A percentile compares a stretch with the other conserved stretches of the same genome.
These are phyloP conservation scores for Sarcoramphus papa DNA, from an alignment of 2,797 vertebrate species.

Conservation along the genomic window DNA sequence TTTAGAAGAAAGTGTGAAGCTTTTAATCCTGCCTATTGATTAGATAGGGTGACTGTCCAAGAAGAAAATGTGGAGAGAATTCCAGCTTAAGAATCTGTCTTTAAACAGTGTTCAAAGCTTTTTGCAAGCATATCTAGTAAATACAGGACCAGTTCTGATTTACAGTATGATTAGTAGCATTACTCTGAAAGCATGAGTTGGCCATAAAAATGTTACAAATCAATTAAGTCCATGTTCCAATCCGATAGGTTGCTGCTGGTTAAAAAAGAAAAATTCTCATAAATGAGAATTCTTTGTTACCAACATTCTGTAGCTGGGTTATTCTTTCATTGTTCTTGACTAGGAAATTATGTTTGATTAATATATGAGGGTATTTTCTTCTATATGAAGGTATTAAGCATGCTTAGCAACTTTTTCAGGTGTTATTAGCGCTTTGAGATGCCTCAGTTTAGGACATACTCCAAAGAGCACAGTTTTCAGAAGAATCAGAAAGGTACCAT, in stretches of 20 bases:
- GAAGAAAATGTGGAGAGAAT: background rate
- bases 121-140: background rate
- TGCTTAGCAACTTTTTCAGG: background rate
- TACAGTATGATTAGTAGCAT: background rate
- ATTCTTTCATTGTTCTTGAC: background rate
- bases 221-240: background rate
- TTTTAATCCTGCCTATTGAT: background rate
- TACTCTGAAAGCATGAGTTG: background rate
- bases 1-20: background rate
- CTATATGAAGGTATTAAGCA: background rate
- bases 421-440: background rate
- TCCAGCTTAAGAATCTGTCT: background rate
- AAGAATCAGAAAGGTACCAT: background rate
- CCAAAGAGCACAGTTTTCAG: background rate
- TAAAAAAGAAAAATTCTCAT: background rate
- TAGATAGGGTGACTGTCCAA: background rate
- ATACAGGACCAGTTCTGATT: background rate
- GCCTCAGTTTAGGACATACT: background rate
- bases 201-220: background rate
- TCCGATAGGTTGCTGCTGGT: background rate
- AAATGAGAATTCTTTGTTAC: background rate
- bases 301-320: background rate
- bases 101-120: background rate
- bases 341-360: background rate
- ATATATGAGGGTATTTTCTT: background rate